Percentiles rank a stretch among this genome's conserved stretches.
Evolutionary conservation across 2,888 invertebrate species (phyloP).

Genomic region (Antheraea yamamai): DNA sequence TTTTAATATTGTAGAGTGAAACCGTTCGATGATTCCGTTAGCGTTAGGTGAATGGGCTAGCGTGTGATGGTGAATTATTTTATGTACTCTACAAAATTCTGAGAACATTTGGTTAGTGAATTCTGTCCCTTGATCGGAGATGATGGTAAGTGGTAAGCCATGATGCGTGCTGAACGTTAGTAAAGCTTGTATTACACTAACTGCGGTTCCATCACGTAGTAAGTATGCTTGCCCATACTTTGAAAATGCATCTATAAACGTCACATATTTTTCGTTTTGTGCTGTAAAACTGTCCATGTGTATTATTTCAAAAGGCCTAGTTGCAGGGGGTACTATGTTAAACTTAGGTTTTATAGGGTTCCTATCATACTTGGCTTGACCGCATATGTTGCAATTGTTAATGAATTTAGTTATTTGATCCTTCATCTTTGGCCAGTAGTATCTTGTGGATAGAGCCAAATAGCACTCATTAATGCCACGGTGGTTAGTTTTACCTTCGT

Average conservation of each 20-base stretch:
- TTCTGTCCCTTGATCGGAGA: slow-evolving; percentile 33
- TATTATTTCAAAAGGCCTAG: slow-evolving; percentile 32
- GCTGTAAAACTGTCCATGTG: slow-evolving; percentile 32
- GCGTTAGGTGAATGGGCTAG: slow-evolving; percentile 28
- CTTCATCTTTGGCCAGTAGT: slow-evolving; percentile 40
- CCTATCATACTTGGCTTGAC: slow-evolving; percentile 36
- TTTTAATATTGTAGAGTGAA: slow-evolving; percentile 22
- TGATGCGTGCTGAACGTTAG: slow-evolving; percentile 29
- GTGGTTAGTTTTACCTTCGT: slow-evolving; percentile 39
- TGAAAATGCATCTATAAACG: slow-evolving; percentile 28
- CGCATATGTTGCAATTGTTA: slow-evolving; percentile 31
- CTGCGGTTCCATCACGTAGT: slow-evolving; percentile 28
- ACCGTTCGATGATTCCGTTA: slow-evolving; percentile 24
- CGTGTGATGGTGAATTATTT: slow-evolving; percentile 27
- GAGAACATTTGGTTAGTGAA: slow-evolving; percentile 29
- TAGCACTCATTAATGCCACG: no score
- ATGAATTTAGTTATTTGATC: no score
- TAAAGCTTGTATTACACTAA: slow-evolving; percentile 30
- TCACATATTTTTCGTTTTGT: slow-evolving; percentile 33
- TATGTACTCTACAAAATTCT: slow-evolving; percentile 28
- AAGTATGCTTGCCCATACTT: slow-evolving; percentile 33
- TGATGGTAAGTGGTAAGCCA: slow-evolving; percentile 25
- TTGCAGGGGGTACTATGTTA: slow-evolving; percentile 28
- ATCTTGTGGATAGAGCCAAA: no score
- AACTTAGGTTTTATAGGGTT: slow-evolving; percentile 28